A percentile compares a stretch with the other conserved stretches of the same genome.
Conservation (phyloP, 2,888 invertebrate species). For the Thysanoteuthis rhombus region DNA sequence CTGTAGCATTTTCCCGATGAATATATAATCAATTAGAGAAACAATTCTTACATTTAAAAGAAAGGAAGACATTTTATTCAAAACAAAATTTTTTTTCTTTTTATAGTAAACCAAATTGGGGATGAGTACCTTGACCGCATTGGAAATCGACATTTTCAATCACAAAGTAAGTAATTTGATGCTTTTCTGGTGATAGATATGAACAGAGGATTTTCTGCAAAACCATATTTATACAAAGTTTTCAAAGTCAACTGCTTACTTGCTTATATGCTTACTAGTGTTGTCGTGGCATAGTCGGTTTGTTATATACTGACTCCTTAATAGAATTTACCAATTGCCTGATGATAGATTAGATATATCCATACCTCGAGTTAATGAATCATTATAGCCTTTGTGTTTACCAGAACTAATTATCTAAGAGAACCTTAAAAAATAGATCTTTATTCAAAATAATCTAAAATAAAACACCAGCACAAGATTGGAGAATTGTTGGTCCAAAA, state of each 20-base stretch:
- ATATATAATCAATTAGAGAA: background rate
- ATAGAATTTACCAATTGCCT: too few species aligned
- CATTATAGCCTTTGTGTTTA: too few species aligned
- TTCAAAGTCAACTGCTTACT: background rate
- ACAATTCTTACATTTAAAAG: background rate
- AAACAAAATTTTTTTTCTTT: background rate
- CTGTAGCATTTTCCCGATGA: background rate
- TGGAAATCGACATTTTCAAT: background rate
- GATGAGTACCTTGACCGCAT: background rate
- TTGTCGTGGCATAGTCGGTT: too few species aligned
- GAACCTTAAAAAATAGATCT: too few species aligned
- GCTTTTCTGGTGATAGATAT: background rate
- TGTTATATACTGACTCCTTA: too few species aligned
- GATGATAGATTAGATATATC: too few species aligned
- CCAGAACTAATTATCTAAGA: too few species aligned
- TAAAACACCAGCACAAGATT: too few species aligned
- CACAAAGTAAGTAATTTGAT: background rate
- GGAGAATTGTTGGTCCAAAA: too few species aligned
- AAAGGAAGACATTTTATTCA: background rate
- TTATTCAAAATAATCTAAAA: too few species aligned
- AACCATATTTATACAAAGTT: background rate
- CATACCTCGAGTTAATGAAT: too few species aligned
- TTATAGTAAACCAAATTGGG: background rate
- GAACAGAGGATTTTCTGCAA: background rate
- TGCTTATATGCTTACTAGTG: too few species aligned